Base-by-base conservation (phyloP, 2,113 vertebrate species). In the Columbina picui region DNA sequence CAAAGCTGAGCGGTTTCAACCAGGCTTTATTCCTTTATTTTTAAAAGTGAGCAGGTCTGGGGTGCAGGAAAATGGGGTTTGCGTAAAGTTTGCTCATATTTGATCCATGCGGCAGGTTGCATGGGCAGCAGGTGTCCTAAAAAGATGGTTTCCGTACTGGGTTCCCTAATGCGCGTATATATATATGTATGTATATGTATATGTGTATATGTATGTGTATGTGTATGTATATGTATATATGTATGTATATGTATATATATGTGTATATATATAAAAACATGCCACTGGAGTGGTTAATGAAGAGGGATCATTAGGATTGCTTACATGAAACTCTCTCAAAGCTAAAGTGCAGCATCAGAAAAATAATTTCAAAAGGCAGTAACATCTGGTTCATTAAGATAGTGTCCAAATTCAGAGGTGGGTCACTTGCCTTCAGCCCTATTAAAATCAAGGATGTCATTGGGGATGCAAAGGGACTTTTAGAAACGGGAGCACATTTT, bases 401-500 rank as follows among this genome's bases (percentile, higher is more conserved):
- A 76, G 43, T 5, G 27, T 15, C 56, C 55, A 25, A 2, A 34
- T 17, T 45, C 3, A 6, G 49, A 49, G 34, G 25, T 4, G 19
- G 57, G 75, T 27, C 80, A 26, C 53, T 55, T 7, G 1, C 68
- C 68, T 81, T 59, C 55, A 50, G 1, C 47, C 45, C 30, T 5
- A 2, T 14, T 30, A 1, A 0, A 38, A 7, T 53, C 34, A 2
- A 2, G 6, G 0, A 0, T 9, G 32, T 27, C 32, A 6, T 0
- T 21, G 82, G 63, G 68, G 55, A 21, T 77, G 68, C 67, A 50
- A 29, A 85, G 50, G 8, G 47, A 10, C 14, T 47, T 55, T 59
- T 14, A 16, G 41, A 18, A 89, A 26, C 3, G 16, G 64, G 55
- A 74, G 52, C 41, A 21, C 34, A 1, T 41, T 84, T 74, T 45